A percentile compares a stretch with the other conserved stretches of the same genome.
These are phyloP conservation scores for Buceros bicornis DNA, from an alignment of 2,797 vertebrate species.

Conservation along the genomic window DNA sequence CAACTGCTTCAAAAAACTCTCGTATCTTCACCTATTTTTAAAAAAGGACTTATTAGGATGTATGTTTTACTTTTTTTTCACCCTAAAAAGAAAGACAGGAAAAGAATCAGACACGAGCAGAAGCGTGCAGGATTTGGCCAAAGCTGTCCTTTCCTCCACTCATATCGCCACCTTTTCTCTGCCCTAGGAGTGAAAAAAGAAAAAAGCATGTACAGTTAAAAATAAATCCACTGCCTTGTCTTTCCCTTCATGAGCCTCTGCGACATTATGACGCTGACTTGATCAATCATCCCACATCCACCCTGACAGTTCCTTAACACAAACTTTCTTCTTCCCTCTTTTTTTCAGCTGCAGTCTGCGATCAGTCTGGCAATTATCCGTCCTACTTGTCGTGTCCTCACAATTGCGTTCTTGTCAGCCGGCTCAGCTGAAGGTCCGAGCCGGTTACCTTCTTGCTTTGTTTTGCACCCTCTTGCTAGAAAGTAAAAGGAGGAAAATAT, in stretches of 20 bases:
- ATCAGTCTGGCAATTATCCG: slow-evolving; percentile 8
- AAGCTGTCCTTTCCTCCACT: background rate
- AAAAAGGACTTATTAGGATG: slow-evolving; percentile 38
- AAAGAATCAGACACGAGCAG: background rate
- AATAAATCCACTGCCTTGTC: slow-evolving; percentile 5
- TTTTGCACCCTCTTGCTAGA: background rate
- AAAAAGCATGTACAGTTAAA: background rate
- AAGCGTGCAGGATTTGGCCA: background rate
- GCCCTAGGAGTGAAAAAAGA: background rate
- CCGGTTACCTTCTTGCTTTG: background rate
- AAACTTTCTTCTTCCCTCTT: slow-evolving; percentile 13
- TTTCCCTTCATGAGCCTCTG: slow-evolving; percentile 8
- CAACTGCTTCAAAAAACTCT: slow-evolving; percentile 72
- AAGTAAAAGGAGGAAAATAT: background rate
- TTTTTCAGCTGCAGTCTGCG: background rate
- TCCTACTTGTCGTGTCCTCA: background rate
- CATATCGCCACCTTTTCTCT: background rate
- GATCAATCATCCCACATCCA: slow-evolving; percentile 50
- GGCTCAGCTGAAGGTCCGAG: slow-evolving; percentile 4
- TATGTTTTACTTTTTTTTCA: slow-evolving; percentile 12
- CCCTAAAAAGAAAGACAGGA: background rate
- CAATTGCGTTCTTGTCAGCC: background rate
- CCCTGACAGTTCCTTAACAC: background rate
- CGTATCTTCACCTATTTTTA: slow-evolving; percentile 63
- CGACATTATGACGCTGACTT: background rate